Base-by-base conservation (phyloP, 2,888 invertebrate species). In the Alviniconcha strummeri region DNA sequence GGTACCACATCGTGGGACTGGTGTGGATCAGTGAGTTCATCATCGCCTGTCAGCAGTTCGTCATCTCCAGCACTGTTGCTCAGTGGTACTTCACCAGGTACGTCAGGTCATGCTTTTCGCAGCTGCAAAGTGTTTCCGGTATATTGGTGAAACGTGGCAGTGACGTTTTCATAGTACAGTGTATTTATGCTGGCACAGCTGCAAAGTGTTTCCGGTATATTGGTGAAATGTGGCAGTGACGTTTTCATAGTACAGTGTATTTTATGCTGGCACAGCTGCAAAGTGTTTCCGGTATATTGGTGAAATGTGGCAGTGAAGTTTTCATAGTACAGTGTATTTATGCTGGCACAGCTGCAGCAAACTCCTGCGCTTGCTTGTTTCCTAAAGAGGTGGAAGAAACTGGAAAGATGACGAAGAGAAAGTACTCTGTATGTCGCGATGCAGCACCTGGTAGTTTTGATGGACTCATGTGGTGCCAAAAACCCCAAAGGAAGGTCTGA, bases 1-100 rank as follows among this genome's bases (percentile, higher is more conserved):
- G 98, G 97, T 96, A 98, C 89, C 97, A 98, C 92, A 95, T 97
- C 15, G 91, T 98, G 81, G 98, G 97, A 74, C 95, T 98, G 54
- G 95, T 99, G 87, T 99, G 98, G 98, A 96, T 96, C 15, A 96
- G 97, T 56, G 98, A 99, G 94, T 98, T 98, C 93, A 97, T 98
- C 89, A 96, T 98, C 89, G 98, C 97, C 17, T 98, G 98, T 92
- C 98, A 98, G 93, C 97, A 97, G 93, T 97, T 98, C 96, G 97
- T 98, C 3, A 96, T 98, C 86, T 97, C 98, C 36, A 98, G 98
- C 15, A 96, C 98, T 52, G 98, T 98, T 1, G 97, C 98, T 0
- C 96, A 96, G 90, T 99, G 98, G 98, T 98, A 98, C 94, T 98
- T 99, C 91, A 94, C 95, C 89, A 96, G 96, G 97, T 96, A 93